Base-by-base conservation (phyloP, 2,113 vertebrate species). In the Cathartes aura region DNA sequence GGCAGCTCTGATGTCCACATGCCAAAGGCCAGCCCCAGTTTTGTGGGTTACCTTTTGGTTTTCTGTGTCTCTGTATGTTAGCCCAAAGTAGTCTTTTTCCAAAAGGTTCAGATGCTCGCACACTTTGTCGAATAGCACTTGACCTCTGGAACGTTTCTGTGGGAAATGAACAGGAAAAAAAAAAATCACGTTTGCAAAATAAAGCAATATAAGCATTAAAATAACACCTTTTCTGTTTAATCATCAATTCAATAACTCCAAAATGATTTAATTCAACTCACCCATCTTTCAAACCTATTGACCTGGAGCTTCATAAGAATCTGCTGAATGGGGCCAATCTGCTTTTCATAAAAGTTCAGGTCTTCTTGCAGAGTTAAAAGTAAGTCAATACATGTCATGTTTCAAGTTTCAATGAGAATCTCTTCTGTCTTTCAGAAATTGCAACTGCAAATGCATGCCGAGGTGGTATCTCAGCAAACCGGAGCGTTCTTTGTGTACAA, bases 61-160 rank as follows among this genome's bases (percentile, higher is more conserved):
- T 96, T 99, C 99, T 27, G 99, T 96, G 87, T 99, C 99, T 94
- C 98, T 98, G 98, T 99, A 99, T 0, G 99, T 99, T 87, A 99
- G 98, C 26, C 99, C 99, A 76, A 99, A 99, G 97, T 99, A 99
- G 97, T 99, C 99, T 97, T 98, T 99, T 97, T 99, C 99, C 98
- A 99, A 97, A 29, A 99, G 98, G 95, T 99, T 99, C 88, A 99
- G 99, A 95, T 99, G 99, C 62, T 99, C 99, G 3, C 99, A 99
- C 13, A 99, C 98, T 98, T 99, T 99, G 94, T 99, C 99, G 7
- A 99, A 99, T 5, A 99, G 98, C 75, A 99, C 94, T 89, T 99
- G 99, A 56, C 99, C 99, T 95, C 98, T 99, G 91, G 99, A 98
- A 87, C 99, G 99, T 94, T 99, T 99, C 99, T 99, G 97, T 36